A percentile compares a stretch with the other conserved stretches of the same genome.
Conservation (phyloP, 2,113 vertebrate genomes). For the Murina feae region DNA sequence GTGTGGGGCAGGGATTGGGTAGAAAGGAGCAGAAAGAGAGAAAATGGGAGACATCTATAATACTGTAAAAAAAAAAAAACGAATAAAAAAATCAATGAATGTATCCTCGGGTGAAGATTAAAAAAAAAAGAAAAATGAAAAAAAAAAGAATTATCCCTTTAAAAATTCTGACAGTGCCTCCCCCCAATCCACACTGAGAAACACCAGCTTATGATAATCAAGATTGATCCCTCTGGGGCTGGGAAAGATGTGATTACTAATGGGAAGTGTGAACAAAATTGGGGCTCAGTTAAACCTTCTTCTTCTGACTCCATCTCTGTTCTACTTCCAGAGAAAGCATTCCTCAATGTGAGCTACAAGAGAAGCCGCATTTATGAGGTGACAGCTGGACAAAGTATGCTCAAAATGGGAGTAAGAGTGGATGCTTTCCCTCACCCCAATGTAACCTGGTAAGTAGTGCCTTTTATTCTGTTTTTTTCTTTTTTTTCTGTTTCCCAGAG, state of each 20-base stretch:
- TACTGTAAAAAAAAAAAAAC: no score
- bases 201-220: neutral
- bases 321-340: conserved; percentile 85
- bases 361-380: conserved; percentile 48
- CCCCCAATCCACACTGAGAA: neutral
- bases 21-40: no score
- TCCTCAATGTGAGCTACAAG: conserved; percentile 79
- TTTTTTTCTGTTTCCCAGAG: neutral
- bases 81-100: no score
- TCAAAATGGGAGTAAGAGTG: conserved; percentile 84
- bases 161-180: neutral
- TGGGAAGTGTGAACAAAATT: neutral
- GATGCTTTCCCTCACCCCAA: conserved; percentile 83
- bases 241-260: neutral
- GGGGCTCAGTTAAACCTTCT: neutral
- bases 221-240: neutral
- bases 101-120: no score
- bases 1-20: no score
- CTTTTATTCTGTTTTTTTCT: neutral
- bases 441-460: conserved; percentile 82
- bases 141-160: neutral
- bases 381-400: conserved; percentile 75
- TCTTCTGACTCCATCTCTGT: neutral
- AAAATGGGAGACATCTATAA: no score
- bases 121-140: no score